Evolutionary conservation across 2,113 vertebrate genomes (phyloP).

Genomic region (Mus pahari): DNA sequence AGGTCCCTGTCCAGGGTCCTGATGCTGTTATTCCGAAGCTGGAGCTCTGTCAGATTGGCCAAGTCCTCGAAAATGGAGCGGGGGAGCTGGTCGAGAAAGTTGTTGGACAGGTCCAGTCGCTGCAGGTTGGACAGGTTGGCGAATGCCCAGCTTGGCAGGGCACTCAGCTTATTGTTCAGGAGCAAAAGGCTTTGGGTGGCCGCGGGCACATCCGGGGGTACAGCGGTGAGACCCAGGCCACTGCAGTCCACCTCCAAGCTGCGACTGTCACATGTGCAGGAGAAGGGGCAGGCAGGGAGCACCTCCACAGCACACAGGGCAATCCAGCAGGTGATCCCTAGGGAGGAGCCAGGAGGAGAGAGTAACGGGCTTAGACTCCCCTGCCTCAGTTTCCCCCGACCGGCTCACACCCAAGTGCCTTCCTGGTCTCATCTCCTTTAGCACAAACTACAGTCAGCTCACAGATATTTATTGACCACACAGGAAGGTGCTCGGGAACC

Average conservation of each 20-base stretch:
- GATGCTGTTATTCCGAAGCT: conserved; percentile 97
- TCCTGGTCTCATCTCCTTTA: neutral
- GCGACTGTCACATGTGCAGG: conserved; percentile 92
- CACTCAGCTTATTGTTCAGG: conserved; percentile 95
- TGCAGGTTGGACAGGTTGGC: conserved; percentile 94
- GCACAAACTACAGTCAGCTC: neutral
- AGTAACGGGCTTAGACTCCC: neutral
- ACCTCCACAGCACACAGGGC: conserved; percentile 86
- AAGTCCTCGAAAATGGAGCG: conserved; percentile 92
- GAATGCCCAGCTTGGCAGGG: conserved; percentile 91
- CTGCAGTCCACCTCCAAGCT: conserved; percentile 94
- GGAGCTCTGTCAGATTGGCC: conserved; percentile 94
- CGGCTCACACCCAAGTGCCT: neutral
- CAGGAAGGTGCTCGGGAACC: neutral
- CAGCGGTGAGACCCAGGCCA: conserved; percentile 91
- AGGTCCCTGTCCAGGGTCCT: conserved; percentile 94
- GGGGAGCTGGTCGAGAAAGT: conserved; percentile 97
- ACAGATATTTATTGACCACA: neutral
- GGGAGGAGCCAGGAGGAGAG: neutral
- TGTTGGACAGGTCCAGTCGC: conserved; percentile 97
- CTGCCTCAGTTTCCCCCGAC: neutral
- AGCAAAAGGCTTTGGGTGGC: conserved; percentile 94
- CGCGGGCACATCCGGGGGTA: conserved; percentile 92
- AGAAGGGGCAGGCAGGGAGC: conserved; percentile 90
- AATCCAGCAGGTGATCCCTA: conserved; percentile 92